Evolutionary conservation across 2,888 invertebrate species (phyloP), one percentile per base, ranked within the genome.

Genomic region (Cybosia mesomella): DNA sequence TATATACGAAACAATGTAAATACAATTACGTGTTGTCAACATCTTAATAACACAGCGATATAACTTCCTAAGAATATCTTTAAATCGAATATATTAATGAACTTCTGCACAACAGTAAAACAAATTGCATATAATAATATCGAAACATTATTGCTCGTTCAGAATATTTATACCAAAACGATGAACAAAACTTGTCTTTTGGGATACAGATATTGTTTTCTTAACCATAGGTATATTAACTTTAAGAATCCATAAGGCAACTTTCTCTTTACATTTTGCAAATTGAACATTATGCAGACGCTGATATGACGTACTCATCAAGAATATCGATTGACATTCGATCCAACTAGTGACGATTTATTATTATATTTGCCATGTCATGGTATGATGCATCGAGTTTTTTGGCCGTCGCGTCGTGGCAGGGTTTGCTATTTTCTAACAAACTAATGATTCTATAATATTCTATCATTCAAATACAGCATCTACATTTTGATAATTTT

Each of bases 231-330:
- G 5, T 67, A 66, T 68, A 67, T 67, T 61, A 66, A 69, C 62
- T 75, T 64, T 68, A 43, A 58, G 18, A 64, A 58, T 34, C 64
- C 60, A 62, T 62, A 66, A 68, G 22, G 65, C 58, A 15, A 77
- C 84, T 85, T 83, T 84, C 81, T 74, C 81, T 76, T 77, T 72
- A 76, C 62, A 72, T 72, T 77, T 77, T 32, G 58, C 59, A 71
- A 49, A 60, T 63, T 64, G 58, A 67, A 78, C 75, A 82, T 81
- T 81, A 76, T 76, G 75, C 67, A 72, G 73, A 43, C 72, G 72
- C 64, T 67, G 65, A 66, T 74, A 72, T 70, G 39, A 71, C 66
- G 62, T 67, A 77, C 74, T 74, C 53, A 76, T 82, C 76, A 77
- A 53, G 67, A 78, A 80, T 24, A 80, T 69, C 67, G 70, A 69